These are phyloP conservation scores for Anhinga anhinga DNA, from an alignment of 2,113 vertebrate species.

Conservation along the genomic window DNA sequence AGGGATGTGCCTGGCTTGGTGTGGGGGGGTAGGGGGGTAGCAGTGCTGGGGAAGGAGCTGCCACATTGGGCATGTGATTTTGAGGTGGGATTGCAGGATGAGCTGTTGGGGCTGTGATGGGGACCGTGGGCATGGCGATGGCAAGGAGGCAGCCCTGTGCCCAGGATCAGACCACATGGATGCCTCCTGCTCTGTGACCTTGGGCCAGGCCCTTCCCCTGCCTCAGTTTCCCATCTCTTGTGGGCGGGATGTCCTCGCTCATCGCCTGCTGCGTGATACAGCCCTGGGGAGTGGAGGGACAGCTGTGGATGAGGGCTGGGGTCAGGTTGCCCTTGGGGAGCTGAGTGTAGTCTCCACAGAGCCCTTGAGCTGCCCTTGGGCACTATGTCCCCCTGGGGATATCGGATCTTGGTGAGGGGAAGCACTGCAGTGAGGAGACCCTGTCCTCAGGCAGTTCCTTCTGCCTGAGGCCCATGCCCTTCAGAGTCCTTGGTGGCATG, in stretches of 20 bases:
- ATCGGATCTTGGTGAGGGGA: neutral
- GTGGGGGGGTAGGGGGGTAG: rapidly evolving
- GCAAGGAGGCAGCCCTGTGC: neutral
- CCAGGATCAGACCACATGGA: neutral
- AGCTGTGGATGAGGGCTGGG: neutral
- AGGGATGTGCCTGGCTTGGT: neutral
- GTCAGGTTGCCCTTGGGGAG: neutral
- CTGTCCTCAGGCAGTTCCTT: neutral
- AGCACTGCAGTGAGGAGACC: neutral
- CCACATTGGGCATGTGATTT: neutral
- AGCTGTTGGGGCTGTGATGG: neutral
- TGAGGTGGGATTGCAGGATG: neutral
- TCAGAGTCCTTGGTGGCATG: slow-evolving; percentile 19
- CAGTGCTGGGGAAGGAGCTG: neutral
- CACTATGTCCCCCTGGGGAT: rapidly evolving
- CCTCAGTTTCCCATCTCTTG: neutral
- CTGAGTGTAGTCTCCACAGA: neutral
- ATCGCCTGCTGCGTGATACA: neutral
- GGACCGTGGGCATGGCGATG: neutral
- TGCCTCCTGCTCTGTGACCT: neutral
- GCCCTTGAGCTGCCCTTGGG: neutral
- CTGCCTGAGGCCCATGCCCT: neutral
- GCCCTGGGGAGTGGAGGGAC: neutral
- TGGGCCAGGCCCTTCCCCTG: neutral
- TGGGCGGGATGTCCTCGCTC: neutral